Base-by-base conservation (phyloP, 1,140 invertebrate species). In the Drosophila baimaii region DNA sequence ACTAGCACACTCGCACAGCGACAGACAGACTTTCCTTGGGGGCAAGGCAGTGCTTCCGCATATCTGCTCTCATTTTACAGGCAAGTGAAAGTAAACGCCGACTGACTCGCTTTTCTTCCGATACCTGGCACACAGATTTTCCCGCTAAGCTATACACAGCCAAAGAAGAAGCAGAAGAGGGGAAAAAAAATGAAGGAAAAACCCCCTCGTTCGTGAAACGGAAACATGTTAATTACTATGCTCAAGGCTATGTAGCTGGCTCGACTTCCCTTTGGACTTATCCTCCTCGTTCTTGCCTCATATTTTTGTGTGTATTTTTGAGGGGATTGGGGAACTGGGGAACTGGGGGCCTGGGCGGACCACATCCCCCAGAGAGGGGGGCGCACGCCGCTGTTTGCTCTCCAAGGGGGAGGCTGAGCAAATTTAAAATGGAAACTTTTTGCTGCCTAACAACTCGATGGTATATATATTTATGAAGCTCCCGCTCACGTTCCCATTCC, bases 161-260 rank as follows among this genome's bases (percentile, higher is more conserved):
- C n/a, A n/a, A n/a, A 27, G 23, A 19, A 35, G 5, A 9, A 4
- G 13, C 31, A 33, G 21, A 21, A 39, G 27, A 12, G 23, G 13
- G 8, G 19, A 58, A 23, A 37, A 43, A 51, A 43, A 35, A 47
- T 3, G 23, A 47, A 39, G 31, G n/a, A 46, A 35, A 21, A 54
- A 19, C 27, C 35, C 47, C 44, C 64, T 57, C 76, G 72, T 64
- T 89, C 80, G 51, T 81, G 84, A 72, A 89, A 89, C 80, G 84
- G 84, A 89, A 89, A 89, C 84, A 89, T 89, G 84, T 89, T 89
- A 88, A 88, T 88, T 89, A 89, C 84, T 89, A 78, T 69, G 84
- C 84, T 77, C 84, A 89, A 89, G 84, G 84, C 84, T 84, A 89
- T 84, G 80, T 83, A 70, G 69, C 83, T 70, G 68, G 57, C 76